Evolutionary conservation across 2,888 invertebrate genomes (phyloP), one percentile per base, ranked within the genome.

Genomic region (Eumerus sabulonum): DNA sequence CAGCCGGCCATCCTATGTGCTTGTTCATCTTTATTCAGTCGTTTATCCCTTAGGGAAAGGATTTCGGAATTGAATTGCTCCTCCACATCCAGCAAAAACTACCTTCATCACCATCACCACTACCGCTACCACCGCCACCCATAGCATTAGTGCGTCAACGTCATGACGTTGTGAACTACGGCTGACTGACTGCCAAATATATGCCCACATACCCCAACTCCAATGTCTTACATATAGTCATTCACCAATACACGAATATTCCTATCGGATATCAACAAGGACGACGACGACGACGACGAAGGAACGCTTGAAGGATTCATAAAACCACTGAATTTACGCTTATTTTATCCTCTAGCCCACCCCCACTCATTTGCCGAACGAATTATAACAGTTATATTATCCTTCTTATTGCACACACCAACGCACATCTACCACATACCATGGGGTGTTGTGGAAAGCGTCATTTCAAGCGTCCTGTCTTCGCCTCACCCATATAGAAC

Each of bases 271-370:
- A 27, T 27, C 27, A 27, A 27, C 27, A 7, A 7, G 3, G 27
- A 27, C 27, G 7, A 27, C 27, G 27, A 7, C 27, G 27, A 27
- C 27, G 27, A 7, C 27, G 27, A 27, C 27, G 7, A 27, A 27
- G 27, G 27, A 62, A 62, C 62, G 50, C 63, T 53, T 51, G 35
- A 85, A 86, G 85, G 84, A 85, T 84, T 86, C 86, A 86, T 86
- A 86, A 86, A 86, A 86, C 86, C 86, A 86, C 86, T 85, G 86
- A 86, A 85, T 86, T 87, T 86, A 87, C 86, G 87, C 85, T 87
- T 86, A 86, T 86, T 87, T 86, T 85, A 85, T 84, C 85, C 68
- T 27, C 51, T 63, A 59, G 56, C 57, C 48, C 73, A 73, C 48
- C 57, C 64, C 36, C 16, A 35, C 48, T 35, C 12, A 66, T 57